Evolutionary conservation across 1,140 invertebrate genomes (phyloP).

Genomic region (Choristoneura fumiferana): DNA sequence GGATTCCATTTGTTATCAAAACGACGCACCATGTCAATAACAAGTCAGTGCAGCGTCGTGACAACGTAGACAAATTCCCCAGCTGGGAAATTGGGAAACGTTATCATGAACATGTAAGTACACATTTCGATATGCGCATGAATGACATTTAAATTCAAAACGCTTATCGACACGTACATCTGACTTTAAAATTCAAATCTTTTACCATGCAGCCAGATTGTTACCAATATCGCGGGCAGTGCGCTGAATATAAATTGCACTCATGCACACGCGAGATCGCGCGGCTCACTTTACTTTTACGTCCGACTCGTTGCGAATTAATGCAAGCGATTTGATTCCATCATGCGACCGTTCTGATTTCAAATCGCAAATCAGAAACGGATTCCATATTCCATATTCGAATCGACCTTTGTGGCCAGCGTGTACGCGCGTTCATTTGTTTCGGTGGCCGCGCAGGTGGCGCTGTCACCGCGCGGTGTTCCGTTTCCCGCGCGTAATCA

Average conservation of each 20-base stretch:
- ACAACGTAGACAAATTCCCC: background rate
- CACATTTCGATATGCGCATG: background rate
- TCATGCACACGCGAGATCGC: constrained; percentile 22
- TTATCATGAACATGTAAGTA: background rate
- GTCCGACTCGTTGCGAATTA: constrained; percentile 48
- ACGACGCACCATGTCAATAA: background rate
- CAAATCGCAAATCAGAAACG: constrained; percentile 27
- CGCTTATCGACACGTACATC: constrained; percentile 31
- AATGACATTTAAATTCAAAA: constrained; percentile 50
- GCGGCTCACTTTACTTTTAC: constrained; percentile 45
- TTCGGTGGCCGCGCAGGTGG: constrained; percentile 21
- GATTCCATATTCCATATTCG: constrained; percentile 42
- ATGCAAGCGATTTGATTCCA: constrained; percentile 34
- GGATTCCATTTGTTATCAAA: background rate
- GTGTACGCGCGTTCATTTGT: constrained; percentile 53
- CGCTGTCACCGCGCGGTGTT: constrained; percentile 26
- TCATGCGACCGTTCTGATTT: constrained; percentile 29
- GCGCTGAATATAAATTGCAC: constrained; percentile 58
- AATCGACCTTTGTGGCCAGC: constrained; percentile 40
- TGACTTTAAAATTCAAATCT: constrained; percentile 64
- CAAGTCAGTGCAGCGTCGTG: background rate
- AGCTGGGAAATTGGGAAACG: background rate
- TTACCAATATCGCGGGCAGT: constrained; percentile 57
- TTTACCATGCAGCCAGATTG: constrained; percentile 50
- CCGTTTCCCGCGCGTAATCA: constrained; percentile 66